Percentiles rank a stretch among this genome's conserved stretches.
Evolutionary conservation across 2,113 vertebrate genomes (phyloP).

Genomic region (Notiomystis cincta): DNA sequence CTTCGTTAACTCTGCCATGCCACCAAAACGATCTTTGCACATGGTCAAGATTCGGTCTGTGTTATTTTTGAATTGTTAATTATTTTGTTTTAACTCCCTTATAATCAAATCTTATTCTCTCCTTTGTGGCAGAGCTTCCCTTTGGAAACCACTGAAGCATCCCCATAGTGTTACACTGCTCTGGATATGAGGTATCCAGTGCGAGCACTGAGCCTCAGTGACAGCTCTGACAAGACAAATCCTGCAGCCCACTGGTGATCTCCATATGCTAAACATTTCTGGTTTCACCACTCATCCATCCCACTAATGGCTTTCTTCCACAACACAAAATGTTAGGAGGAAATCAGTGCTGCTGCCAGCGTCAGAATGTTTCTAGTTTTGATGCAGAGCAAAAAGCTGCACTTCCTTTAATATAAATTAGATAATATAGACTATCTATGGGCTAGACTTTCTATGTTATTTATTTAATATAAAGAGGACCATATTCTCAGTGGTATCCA

Average conservation of each 20-base stretch:
- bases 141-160: neutral
- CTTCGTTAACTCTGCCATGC: neutral
- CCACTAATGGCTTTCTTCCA: neutral
- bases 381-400: neutral
- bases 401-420: neutral
- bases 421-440: neutral
- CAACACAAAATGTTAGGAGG: neutral
- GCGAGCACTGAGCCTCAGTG: neutral
- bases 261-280: neutral
- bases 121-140: neutral
- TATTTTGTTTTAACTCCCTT: neutral
- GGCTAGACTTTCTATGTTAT: no score
- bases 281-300: neutral
- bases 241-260: neutral
- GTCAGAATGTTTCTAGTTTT: neutral
- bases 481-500: neutral
- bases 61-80: neutral
- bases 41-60: rapidly evolving
- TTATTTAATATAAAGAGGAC: neutral
- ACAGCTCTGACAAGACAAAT: neutral
- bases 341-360: neutral
- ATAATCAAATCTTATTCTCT: neutral
- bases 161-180: neutral
- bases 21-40: neutral
- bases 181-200: neutral